Evolutionary conservation across 2,888 invertebrate genomes (phyloP), one percentile per base, ranked within the genome.

Genomic region (Ariolimax columbianus): DNA sequence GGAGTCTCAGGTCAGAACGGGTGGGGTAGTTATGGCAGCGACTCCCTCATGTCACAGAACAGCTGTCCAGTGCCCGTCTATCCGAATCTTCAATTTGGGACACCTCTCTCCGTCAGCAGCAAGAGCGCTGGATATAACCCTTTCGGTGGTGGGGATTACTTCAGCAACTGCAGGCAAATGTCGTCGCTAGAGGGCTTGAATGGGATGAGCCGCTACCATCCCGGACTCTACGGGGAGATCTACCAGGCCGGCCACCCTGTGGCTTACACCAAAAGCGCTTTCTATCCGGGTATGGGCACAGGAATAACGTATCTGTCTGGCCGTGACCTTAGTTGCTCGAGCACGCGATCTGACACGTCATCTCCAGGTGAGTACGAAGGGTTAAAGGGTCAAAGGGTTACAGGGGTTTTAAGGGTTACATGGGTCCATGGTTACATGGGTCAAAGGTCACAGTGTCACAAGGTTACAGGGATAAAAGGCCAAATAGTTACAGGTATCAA

Each of bases 121-220:
- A 91, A 91, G 87, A 89, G 90, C 14, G 90, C 91, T 26, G 85
- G 85, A 14, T 92, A 92, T 85, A 91, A 90, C 81, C 90, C 91
- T 47, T 90, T 90, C 84, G 88, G 89, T 33, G 89, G 90, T 75
- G 90, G 91, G 36, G 92, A 92, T 87, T 92, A 92, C 87, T 86
- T 92, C 77, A 88, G 86, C 86, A 92, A 91, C 88, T 92, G 92
- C 88, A 87, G 92, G 86, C 91, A 91, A 89, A 92, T 92, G 91
- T 90, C 91, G 79, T 91, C 91, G 68, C 90, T 92, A 88, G 91
- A 90, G 81, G 88, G 90, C 85, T 87, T 92, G 68, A 92, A 92
- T 88, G 90, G 90, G 83, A 91, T 91, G 91, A 86, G 91, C 79
- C 90, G 91, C 79, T 92, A 92, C 88, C 90, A 91, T 83, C 89